Evolutionary conservation across 2,113 vertebrate species (phyloP), one percentile per base, ranked within the genome.

Genomic region (Amphiprion percula): DNA sequence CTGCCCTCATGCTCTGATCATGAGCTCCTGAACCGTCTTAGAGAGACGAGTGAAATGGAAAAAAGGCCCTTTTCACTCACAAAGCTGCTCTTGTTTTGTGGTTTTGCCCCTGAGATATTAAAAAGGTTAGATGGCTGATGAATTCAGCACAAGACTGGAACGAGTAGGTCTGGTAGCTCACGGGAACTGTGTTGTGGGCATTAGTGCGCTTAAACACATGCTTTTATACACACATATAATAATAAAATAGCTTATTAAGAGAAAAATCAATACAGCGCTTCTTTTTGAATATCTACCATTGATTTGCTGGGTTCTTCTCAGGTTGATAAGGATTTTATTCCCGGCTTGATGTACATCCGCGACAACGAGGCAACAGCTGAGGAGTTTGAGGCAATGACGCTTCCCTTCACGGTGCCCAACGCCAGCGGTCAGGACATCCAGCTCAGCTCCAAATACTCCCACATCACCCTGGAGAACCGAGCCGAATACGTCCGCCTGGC

Each of bases 281-380:
- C 11, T 47, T 23, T 53, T n/a, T 9, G 28, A 30, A 23, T 26
- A 11, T 16, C 3, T 19, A 56, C 1, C 0, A 4, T 2, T 46
- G 4, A 53, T 83, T 39, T 46, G 0, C 21, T 71, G 26, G 68
- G 6, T 10, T 16, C 19, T 16, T 24, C 2, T 1, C 89, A 99
- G 98, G 98, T 99, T 39, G 98, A 99, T 94, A 99, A 99, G 87
- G 98, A 99, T 90, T 99, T 99, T 82, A 99, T 99, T 92, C 98
- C 98, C 15, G 98, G 98, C 8, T 94, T 99, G 77, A 99, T 99
- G 98, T 99, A 99, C 84, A 99, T 99, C 90, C 95, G 98, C 44
- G 98, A 99, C 93, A 99, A 98, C 0, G 98, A 99, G 90, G 97
- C 98, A 37, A 97, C 97, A 17, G 95, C 97, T 0, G 97, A 98